phyloP scores from a whole-genome alignment of 1,140 invertebrate species.

The Lasioglossum albipes region DNA sequence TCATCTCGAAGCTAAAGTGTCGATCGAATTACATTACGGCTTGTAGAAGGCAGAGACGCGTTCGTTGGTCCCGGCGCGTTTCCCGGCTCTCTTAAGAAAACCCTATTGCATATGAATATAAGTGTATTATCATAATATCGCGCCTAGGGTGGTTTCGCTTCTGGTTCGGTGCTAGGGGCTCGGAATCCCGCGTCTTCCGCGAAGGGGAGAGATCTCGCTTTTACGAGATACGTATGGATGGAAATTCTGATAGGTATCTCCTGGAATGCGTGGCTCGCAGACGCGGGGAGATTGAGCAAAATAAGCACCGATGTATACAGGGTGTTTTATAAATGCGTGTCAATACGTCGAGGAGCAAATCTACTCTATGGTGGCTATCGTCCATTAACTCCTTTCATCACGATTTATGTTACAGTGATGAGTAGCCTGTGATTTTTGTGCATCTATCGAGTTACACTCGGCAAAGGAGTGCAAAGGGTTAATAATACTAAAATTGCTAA shows the following conservation, averaged over 20 bases:
- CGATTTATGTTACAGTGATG: too few species aligned
- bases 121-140: slow-evolving; percentile 77
- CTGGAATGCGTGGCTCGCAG: slow-evolving; percentile 42
- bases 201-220: slow-evolving; percentile 42
- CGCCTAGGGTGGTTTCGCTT: slow-evolving; percentile 58
- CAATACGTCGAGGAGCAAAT: too few species aligned
- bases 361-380: too few species aligned
- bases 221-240: slow-evolving; percentile 56
- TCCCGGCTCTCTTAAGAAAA: slow-evolving; percentile 47
- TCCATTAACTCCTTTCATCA: too few species aligned
- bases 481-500: too few species aligned
- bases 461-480: too few species aligned
- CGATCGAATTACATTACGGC: slow-evolving; percentile 70
- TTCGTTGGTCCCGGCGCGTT: slow-evolving; percentile 45
- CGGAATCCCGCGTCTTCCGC: slow-evolving; percentile 45
- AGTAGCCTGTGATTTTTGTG: too few species aligned
- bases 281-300: slow-evolving; percentile 33
- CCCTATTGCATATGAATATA: slow-evolving; percentile 75
- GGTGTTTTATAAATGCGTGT: neutral
- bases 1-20: slow-evolving; percentile 66
- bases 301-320: slow-evolving; percentile 10
- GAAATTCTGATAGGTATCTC: slow-evolving; percentile 55
- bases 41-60: slow-evolving; percentile 49
- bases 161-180: slow-evolving; percentile 58
- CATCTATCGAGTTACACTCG: too few species aligned